A percentile compares a stretch with the other conserved stretches of the same genome.
Evolutionary conservation across 2,888 invertebrate genomes (phyloP).

Genomic region (Drosophila mercatorum): DNA sequence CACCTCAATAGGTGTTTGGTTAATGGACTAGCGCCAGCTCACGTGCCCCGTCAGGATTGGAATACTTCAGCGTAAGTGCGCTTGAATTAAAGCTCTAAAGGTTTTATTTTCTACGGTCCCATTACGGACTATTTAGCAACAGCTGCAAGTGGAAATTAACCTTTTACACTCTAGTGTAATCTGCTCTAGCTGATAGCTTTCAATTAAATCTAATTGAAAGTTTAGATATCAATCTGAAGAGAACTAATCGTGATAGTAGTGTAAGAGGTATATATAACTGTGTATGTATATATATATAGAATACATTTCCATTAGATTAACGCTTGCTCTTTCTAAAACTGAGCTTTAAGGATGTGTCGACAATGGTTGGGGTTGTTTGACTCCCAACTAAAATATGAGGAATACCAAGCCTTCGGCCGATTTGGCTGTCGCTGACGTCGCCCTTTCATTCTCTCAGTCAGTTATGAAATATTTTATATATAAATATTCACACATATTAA

Average conservation of each 20-base stretch:
- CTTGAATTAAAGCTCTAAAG: constrained; percentile 20
- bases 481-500: constrained; percentile 73
- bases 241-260: background rate
- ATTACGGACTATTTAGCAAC: constrained; percentile 1
- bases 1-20: constrained; percentile 44
- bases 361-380: background rate
- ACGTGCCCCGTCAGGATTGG: constrained; percentile 10
- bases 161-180: background rate
- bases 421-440: constrained; percentile 6
- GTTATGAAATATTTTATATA: constrained; percentile 58
- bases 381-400: constrained; percentile 1
- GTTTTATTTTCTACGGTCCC: constrained; percentile 20
- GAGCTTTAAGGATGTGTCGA: background rate
- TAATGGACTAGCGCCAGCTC: constrained; percentile 40
- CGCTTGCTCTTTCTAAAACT: background rate
- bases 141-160: constrained; percentile 1
- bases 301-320: constrained; percentile 1
- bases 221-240: background rate
- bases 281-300: too few species aligned
- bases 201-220: background rate
- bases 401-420: background rate
- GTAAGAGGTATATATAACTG: background rate
- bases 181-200: background rate
- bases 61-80: constrained; percentile 6
- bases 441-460: constrained; percentile 37